Evolutionary conservation across 2,113 vertebrate genomes (phyloP), one percentile per base, ranked within the genome.

Genomic region (Salvator merianae): DNA sequence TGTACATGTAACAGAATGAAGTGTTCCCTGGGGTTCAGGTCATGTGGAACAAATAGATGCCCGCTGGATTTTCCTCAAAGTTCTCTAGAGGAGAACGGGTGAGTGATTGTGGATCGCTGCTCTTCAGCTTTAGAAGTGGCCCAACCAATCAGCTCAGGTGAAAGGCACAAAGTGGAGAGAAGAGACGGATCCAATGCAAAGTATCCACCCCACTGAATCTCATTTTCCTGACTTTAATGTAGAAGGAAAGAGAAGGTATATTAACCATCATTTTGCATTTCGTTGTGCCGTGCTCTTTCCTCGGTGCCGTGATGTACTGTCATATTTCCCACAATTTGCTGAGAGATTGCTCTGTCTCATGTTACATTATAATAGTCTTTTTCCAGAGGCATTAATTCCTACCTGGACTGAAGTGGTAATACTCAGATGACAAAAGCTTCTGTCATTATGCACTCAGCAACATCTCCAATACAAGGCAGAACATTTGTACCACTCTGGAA

Each of bases 371-470:
- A 88, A 90, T 40, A 84, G 1, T 43, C 40, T 87, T 91, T 65
- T 90, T 93, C 69, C 53, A 86, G 47, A 34, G 36, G 0, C 65
- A 82, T 79, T 82, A 71, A 88, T 91, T 90, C 26, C n/a, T 88
- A 47, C 34, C 71, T 89, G 69, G 71, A 65, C 70, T 47, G 2
- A 92, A 87, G 38, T 63, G 36, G 32, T 30, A 88, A 89, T 66
- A 2, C 20, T 68, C 38, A 86, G 76, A 69, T 79, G 34, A 88
- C 68, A 91, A 89, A 84, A 83, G 30, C 40, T 89, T 87, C 79
- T 84, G 24, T 77, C 84, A 26, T 85, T 89, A 62, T 36, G 79
- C n/a, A 77, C 36, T 88, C 40, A 83, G 69, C 68, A 89, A 62
- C 26, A 55, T 84, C 75, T 90, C 10, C 73, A 79, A 0, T 78